phyloP scores from a whole-genome alignment of 2,888 invertebrate genomes.

The Dryococelus australis region DNA sequence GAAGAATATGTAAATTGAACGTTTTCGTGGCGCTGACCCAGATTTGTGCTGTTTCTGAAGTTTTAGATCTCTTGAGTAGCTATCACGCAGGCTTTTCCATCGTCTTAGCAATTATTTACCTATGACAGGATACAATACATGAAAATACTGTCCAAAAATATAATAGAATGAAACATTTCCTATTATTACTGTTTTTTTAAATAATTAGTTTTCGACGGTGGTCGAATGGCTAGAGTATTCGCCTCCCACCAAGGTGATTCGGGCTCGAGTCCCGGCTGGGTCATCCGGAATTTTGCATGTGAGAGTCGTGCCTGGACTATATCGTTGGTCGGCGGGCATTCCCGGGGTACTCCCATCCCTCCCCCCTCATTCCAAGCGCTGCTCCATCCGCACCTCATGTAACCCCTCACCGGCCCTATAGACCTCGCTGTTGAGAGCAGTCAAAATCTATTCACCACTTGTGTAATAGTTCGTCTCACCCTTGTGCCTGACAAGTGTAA shows the following conservation, averaged over 20 bases:
- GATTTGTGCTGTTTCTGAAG: background rate
- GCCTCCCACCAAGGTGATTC: too few species aligned
- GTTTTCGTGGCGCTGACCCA: slow-evolving; percentile 19
- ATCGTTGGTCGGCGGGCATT: background rate
- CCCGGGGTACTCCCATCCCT: too few species aligned
- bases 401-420: background rate
- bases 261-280: too few species aligned
- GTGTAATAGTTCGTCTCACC: background rate
- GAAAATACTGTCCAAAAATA: background rate
- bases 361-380: too few species aligned
- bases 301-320: background rate
- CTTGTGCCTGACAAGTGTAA: background rate
- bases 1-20: background rate
- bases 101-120: background rate
- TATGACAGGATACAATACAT: background rate
- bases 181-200: background rate
- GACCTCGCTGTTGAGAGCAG: background rate
- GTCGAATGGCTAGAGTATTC: too few species aligned
- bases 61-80: background rate
- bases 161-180: background rate
- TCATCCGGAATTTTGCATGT: too few species aligned
- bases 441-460: background rate
- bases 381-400: too few species aligned
- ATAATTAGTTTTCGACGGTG: too few species aligned
- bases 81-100: background rate